Base-by-base conservation (phyloP, 2,797 vertebrate species). In the Acanthopagrus latus region DNA sequence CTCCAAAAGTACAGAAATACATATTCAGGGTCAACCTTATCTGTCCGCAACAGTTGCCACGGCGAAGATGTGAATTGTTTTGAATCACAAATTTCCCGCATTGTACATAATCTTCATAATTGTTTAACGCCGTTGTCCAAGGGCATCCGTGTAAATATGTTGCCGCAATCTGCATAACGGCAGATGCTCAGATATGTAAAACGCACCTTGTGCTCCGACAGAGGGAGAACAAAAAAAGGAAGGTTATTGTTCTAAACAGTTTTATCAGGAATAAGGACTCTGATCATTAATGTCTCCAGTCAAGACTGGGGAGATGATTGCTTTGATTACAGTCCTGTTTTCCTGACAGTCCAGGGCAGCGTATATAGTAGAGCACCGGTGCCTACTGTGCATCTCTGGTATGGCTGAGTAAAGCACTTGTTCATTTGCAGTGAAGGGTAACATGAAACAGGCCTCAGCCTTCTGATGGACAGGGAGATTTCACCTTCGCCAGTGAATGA, bases 401-500 rank as follows among this genome's bases (percentile, higher is more conserved):
- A 90, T 88, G 93, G 92, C 92, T 95, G 91, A 93, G 94, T 90
- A 93, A 95, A 92, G 92, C 94, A 92, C 93, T 93, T 91, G 93
- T 94, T 95, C 92, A 90, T 93, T 93, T 93, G 92, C 93, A 94
- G 90, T 90, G 93, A 94, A 94, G 94, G 94, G 94, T 93, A 95
- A 95, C 94, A 94, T 94, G 94, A 95, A 95, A 94, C 94, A 93
- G 94, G 92, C 91, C 91, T 95, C 88, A 91, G 90, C 92, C 87
- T 92, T 94, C 95, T 97, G 96, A 96, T 96, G 97, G 97, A 97
- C 96, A 97, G 96, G 97, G 96, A 98, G 97, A 98, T 97, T 98
- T 99, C 98, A 99, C 97, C 98, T 99, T 99, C 97, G 97, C 97
- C 96, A 97, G 97, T 98, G 97, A 98, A 98, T 97, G 98, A 99